A percentile compares a stretch with the other conserved stretches of the same genome.
phyloP scores from a whole-genome alignment of 2,888 invertebrate species.

The Keiferia lycopersicella region DNA sequence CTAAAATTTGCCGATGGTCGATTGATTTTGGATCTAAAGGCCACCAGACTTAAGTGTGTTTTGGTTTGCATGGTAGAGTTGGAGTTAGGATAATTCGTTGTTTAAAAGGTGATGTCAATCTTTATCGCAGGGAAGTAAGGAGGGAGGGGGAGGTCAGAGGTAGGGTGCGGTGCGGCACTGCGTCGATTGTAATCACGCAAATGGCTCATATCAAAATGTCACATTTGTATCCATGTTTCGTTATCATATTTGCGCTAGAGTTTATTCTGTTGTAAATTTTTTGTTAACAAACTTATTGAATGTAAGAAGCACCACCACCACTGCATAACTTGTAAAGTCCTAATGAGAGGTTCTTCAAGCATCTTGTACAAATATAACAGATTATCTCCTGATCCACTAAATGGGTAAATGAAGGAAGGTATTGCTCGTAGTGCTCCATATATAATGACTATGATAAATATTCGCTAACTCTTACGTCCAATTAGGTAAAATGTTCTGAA shows the following conservation, averaged over 20 bases:
- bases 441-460: too few relatives aligned
- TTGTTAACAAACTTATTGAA: not conserved
- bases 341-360: too few relatives aligned
- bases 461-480: too few relatives aligned
- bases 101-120: conserved; percentile 76
- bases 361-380: too few relatives aligned
- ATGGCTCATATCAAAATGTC: conserved; percentile 79
- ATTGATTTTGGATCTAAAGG: conserved; percentile 52
- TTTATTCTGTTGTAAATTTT: conserved; percentile 19
- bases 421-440: too few relatives aligned
- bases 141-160: conserved; percentile 54
- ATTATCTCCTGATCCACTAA: too few relatives aligned
- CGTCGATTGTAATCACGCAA: conserved; percentile 81
- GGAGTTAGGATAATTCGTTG: conserved; percentile 73
- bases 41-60: conserved; percentile 47
- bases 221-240: conserved; percentile 72
- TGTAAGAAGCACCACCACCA: too few relatives aligned
- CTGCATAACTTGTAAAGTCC: too few relatives aligned
- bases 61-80: conserved; percentile 46
- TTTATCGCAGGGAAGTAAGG: conserved; percentile 77
- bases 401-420: too few relatives aligned
- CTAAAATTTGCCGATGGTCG: conserved; percentile 53
- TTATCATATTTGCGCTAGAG: conserved; percentile 61
- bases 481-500: too few relatives aligned
- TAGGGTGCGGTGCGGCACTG: conserved; percentile 76